phyloP scores from a whole-genome alignment of 2,888 invertebrate species.

The Limnephilus marmoratus region DNA sequence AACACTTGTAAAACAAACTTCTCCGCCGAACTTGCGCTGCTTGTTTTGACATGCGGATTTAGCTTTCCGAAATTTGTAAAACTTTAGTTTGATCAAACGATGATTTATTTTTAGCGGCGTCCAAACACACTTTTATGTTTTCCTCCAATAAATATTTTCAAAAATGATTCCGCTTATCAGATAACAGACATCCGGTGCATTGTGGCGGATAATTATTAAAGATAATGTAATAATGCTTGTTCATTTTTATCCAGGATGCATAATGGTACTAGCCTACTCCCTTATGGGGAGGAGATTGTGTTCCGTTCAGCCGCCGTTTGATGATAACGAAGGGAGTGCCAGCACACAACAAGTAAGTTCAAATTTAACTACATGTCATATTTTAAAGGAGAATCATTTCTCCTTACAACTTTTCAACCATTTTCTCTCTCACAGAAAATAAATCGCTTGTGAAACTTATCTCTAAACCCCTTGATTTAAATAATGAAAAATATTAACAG shows the following conservation, averaged over 20 bases:
- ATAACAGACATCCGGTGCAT: not conserved
- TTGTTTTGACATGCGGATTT: not conserved
- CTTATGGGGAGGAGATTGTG: constrained; percentile 85
- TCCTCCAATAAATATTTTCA: not conserved
- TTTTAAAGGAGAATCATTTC: not conserved
- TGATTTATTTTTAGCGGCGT: not conserved
- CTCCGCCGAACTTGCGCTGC: not conserved
- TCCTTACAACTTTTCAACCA: not conserved
- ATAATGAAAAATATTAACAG: too few relatives aligned
- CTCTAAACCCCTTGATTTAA: not conserved
- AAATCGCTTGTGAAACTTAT: not conserved
- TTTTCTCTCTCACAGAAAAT: not conserved
- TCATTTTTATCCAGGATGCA: constrained; percentile 76
- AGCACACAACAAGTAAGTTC: constrained; percentile 81
- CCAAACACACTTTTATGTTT: not conserved
- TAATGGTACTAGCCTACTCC: constrained; percentile 82
- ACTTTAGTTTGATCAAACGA: not conserved
- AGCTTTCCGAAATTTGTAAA: not conserved
- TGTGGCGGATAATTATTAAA: not conserved
- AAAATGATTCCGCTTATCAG: not conserved
- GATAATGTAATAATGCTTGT: constrained; percentile 1
- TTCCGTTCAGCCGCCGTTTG: constrained; percentile 83
- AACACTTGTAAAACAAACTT: not conserved
- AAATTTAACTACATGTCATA: not conserved
- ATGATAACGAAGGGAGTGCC: constrained; percentile 81